Base-by-base conservation (phyloP, 2,888 invertebrate genomes). In the Aporophyla lueneburgensis region DNA sequence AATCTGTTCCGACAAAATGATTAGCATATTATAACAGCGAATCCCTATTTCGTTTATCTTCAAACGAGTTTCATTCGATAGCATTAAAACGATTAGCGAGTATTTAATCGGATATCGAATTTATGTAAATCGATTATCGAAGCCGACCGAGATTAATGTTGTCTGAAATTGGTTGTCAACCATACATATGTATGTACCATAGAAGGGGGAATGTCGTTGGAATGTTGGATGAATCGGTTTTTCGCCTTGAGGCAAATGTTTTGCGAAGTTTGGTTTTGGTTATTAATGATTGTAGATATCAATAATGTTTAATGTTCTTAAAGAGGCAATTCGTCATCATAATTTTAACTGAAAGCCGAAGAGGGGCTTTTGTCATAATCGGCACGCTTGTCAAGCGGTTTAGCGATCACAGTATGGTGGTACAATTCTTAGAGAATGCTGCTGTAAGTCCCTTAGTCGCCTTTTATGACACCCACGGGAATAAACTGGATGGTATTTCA, bases 121-220 rank as follows among this genome's bases (percentile, higher is more conserved):
- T 93, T 93, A 92, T 92, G 92, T 87, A 90, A 92, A 93, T 92
- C 82, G 62, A 81, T 84, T 86, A 85, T 86, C 76, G 77, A 80
- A 80, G 70, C 72, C 78, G 74, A 71, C 61, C 67, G 75, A 74
- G 71, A 79, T 83, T 83, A 85, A 86, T 78, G 72, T 70, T 72
- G 72, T 74, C 69, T 80, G 66, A 81, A 74, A 81, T 81, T 78
- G 66, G 21, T 71, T 78, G 80, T 76, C 81, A 70, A 54, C 71
- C 51, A 33, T 76, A 71, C 27, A 51, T 59, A 74, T 4, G 24
- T 76, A 62, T 46, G 43, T 76, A 62, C 9, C 27, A 58, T n/a
- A 49, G 56, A 58, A 19, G 4, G 16, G 49, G n/a, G 24, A 58
- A 53, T 80, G 54, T 56, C 27, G 5, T 7, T 53, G 66, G 66